Conservation (phyloP, 2,797 vertebrate genomes). For the Onychomys leucogaster region DNA sequence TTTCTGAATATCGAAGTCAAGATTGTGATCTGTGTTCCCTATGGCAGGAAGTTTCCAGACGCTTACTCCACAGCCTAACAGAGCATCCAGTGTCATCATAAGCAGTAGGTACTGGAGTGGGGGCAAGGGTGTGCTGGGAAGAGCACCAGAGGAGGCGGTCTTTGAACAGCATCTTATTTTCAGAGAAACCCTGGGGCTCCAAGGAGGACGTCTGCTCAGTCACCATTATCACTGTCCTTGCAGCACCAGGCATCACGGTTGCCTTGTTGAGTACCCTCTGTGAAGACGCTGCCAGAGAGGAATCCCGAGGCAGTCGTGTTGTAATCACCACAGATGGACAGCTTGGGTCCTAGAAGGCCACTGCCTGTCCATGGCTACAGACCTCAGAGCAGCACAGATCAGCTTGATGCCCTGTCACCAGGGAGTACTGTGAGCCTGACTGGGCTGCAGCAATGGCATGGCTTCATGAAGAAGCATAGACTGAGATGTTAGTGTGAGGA, state of each 20-base stretch:
- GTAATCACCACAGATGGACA: neutral
- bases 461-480: neutral
- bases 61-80: neutral
- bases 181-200: neutral
- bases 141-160: neutral
- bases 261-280: neutral
- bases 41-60: neutral
- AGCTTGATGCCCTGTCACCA: neutral
- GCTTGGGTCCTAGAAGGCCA: neutral
- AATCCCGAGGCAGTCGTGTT: neutral
- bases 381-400: neutral
- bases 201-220: neutral
- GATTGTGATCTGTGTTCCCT: neutral
- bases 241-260: neutral
- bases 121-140: neutral
- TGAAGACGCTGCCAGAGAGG: neutral
- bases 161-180: conserved; percentile 13
- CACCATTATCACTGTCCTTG: no score
- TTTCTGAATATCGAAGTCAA: conserved; percentile 23
- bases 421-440: neutral
- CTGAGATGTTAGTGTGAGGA: conserved; percentile 26
- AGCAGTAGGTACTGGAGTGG: neutral
- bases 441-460: no score
- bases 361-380: neutral
- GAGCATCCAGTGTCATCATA: neutral